These are phyloP conservation scores for Beris morrisii DNA, from an alignment of 2,888 invertebrate species.

Conservation along the genomic window DNA sequence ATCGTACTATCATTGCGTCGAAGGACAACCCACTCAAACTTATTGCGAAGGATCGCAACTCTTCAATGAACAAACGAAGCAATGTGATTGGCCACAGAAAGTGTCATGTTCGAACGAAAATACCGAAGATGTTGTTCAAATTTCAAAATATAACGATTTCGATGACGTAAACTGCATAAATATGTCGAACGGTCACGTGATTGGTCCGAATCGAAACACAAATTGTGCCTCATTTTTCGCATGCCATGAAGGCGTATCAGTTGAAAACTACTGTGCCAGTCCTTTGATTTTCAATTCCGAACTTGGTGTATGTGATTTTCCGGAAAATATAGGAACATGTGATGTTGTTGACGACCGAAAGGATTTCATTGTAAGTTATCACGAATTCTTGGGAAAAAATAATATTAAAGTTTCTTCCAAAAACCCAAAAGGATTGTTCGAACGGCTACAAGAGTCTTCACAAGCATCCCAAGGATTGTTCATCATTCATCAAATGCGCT, in stretches of 20 bases:
- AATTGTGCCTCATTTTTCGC: constrained; percentile 10
- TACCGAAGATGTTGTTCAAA: not conserved
- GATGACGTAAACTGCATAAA: not conserved
- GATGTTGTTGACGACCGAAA: not conserved
- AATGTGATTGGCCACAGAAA: constrained; percentile 44
- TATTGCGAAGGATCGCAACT: constrained; percentile 15
- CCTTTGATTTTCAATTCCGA: constrained; percentile 29
- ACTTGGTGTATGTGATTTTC: constrained; percentile 27
- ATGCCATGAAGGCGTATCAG: not conserved
- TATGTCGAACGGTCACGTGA: not conserved
- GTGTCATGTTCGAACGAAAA: constrained; percentile 43
- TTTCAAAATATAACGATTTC: not conserved
- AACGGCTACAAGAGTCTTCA: constrained; percentile 13
- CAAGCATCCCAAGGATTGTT: constrained; percentile 28
- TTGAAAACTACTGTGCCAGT: constrained; percentile 19
- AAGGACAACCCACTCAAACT: constrained; percentile 8
- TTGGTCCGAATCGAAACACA: not conserved
- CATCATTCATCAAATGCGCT: constrained; percentile 29
- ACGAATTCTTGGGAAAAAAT: too few relatives aligned
- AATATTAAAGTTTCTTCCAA: too few relatives aligned
- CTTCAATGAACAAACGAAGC: constrained; percentile 43
- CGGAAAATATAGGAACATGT: constrained; percentile 19
- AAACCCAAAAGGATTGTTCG: not conserved
- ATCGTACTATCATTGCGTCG: constrained; percentile 29
- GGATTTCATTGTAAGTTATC: not conserved